phyloP scores from a whole-genome alignment of 2,113 vertebrate genomes.

The Pygoscelis antarcticus region DNA sequence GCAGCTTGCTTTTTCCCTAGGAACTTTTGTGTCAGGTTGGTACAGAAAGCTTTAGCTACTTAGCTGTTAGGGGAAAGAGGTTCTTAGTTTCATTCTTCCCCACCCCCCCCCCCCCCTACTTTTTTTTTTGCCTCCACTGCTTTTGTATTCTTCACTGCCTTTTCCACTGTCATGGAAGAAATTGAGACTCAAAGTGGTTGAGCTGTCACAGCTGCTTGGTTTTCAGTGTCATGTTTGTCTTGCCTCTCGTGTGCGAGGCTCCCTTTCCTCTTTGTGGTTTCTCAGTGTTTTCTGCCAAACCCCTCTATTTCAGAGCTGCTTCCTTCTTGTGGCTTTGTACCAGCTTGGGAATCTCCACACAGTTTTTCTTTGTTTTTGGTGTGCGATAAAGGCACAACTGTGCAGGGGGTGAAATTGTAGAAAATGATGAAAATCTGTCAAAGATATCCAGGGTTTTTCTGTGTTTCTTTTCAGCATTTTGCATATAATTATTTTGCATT shows the following conservation, averaged over 20 bases:
- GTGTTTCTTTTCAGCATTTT: not conserved
- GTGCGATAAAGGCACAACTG: not conserved
- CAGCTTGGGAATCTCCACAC: not conserved
- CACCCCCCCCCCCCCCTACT: too few species aligned
- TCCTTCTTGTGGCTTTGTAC: constrained; percentile 5
- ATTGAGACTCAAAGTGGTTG: accelerated
- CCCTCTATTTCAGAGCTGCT: not conserved
- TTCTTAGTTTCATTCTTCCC: not conserved
- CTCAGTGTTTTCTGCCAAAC: constrained; percentile 1
- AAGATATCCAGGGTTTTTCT: not conserved
- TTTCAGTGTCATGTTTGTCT: not conserved
- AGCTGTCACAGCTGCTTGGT: not conserved
- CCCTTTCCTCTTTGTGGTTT: not conserved
- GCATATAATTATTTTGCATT: not conserved
- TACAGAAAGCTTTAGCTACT: not conserved
- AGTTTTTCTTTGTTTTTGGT: not conserved
- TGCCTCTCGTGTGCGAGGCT: not conserved
- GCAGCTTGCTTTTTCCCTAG: constrained; percentile 19
- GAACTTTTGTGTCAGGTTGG: not conserved
- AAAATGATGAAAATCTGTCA: not conserved
- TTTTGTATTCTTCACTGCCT: not conserved
- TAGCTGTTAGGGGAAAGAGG: not conserved
- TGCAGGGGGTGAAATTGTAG: not conserved
- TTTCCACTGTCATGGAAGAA: not conserved
- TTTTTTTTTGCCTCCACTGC: not conserved